A percentile compares a stretch with the other conserved stretches of the same genome.
phyloP scores from a whole-genome alignment of 2,797 vertebrate genomes.

The Phyllotis vaccarum region DNA sequence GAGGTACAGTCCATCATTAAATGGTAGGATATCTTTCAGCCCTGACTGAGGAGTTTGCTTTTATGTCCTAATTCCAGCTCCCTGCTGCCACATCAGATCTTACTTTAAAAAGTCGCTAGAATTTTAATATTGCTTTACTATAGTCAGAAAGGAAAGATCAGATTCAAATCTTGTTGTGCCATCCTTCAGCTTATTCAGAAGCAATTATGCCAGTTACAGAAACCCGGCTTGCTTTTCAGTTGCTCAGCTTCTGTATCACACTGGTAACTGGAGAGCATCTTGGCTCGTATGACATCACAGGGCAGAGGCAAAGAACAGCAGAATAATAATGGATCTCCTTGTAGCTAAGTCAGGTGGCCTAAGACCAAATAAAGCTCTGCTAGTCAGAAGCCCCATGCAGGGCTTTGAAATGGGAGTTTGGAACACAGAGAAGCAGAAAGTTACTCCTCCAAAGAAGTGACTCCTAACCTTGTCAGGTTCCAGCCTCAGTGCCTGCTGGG shows the following conservation, averaged over 20 bases:
- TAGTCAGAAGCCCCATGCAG: neutral
- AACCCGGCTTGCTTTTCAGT: neutral
- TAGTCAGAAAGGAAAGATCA: conserved; percentile 54
- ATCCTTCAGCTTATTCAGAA: conserved; percentile 1
- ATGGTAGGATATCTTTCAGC: conserved; percentile 43
- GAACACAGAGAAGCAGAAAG: neutral
- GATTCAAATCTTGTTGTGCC: neutral
- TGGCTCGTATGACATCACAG: neutral
- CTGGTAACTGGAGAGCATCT: neutral
- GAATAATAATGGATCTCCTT: neutral
- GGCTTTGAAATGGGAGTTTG: neutral
- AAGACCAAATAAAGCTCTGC: neutral
- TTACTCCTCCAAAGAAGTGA: neutral
- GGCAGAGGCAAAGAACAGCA: neutral
- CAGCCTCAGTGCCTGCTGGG: neutral
- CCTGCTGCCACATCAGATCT: neutral
- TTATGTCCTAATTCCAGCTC: neutral
- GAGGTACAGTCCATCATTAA: neutral
- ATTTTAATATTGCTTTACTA: conserved; percentile 14
- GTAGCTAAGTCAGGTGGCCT: neutral
- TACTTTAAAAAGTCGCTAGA: neutral
- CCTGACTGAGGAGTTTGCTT: neutral
- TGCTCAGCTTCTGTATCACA: neutral
- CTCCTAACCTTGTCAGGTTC: neutral
- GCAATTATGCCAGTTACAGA: neutral